phyloP scores from a whole-genome alignment of 2,797 vertebrate genomes.

The Manis crassicaudata region DNA sequence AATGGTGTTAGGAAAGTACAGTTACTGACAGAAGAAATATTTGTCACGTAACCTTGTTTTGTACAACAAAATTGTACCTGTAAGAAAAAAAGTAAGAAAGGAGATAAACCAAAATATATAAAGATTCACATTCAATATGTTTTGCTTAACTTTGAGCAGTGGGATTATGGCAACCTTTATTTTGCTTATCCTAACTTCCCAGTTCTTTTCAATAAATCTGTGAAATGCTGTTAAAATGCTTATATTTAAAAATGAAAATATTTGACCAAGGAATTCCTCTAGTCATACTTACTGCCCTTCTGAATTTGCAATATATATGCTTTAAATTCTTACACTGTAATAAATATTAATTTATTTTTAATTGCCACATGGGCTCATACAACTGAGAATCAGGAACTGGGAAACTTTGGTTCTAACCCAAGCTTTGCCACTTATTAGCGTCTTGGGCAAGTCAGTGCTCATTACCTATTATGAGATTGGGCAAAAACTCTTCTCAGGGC shows the following conservation, averaged over 20 bases:
- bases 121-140: background rate
- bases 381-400: background rate
- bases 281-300: background rate
- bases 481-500: background rate
- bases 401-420: background rate
- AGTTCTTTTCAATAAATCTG: background rate
- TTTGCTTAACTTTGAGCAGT: background rate
- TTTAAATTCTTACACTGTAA: background rate
- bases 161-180: background rate
- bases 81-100: background rate
- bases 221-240: background rate
- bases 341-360: background rate
- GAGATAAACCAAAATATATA: background rate
- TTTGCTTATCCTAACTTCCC: background rate
- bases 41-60: background rate
- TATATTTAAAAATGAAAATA: background rate
- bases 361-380: background rate
- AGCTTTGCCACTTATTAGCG: background rate
- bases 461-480: background rate
- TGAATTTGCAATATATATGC: background rate
- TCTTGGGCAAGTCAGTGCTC: background rate
- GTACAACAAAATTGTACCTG: background rate
- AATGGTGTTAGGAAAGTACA: background rate
- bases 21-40: background rate
- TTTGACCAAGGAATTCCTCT: background rate